A percentile compares a stretch with the other conserved stretches of the same genome.
Conservation (phyloP, 2,797 vertebrate species). For the Hydrolagus colliei region DNA sequence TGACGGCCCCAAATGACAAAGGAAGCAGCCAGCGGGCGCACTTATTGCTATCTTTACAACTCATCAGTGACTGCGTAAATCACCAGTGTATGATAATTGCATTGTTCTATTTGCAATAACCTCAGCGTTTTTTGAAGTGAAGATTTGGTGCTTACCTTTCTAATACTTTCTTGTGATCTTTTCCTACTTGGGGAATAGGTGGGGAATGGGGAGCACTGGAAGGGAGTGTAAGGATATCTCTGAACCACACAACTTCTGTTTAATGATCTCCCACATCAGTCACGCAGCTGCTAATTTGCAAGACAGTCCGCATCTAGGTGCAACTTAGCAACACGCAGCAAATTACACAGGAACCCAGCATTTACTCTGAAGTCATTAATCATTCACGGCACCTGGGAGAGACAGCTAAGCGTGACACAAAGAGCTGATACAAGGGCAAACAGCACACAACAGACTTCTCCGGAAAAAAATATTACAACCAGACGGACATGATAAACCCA, state of each 20-base stretch:
- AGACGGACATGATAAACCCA: background rate
- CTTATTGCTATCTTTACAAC: too few species aligned
- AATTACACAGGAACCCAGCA: conserved; percentile 42
- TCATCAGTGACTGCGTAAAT: background rate
- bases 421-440: conserved; percentile 22
- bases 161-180: background rate
- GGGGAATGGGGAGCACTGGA: too few species aligned
- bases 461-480: background rate
- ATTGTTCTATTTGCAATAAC: background rate
- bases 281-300: conserved; percentile 42
- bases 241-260: background rate
- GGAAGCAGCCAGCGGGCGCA: too few species aligned
- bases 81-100: too few species aligned
- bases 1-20: too few species aligned
- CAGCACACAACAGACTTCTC: background rate
- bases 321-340: conserved; percentile 37
- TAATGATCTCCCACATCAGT: conserved; percentile 34
- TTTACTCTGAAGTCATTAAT: conserved; percentile 36
- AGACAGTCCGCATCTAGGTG: conserved; percentile 34
- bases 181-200: background rate
- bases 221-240: too few species aligned
- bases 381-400: conserved; percentile 38
- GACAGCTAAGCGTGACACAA: conserved; percentile 27
- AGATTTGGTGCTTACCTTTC: background rate
- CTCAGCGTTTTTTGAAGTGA: background rate